phyloP scores from a whole-genome alignment of 2,888 invertebrate genomes.

The Parnassius orleans region DNA sequence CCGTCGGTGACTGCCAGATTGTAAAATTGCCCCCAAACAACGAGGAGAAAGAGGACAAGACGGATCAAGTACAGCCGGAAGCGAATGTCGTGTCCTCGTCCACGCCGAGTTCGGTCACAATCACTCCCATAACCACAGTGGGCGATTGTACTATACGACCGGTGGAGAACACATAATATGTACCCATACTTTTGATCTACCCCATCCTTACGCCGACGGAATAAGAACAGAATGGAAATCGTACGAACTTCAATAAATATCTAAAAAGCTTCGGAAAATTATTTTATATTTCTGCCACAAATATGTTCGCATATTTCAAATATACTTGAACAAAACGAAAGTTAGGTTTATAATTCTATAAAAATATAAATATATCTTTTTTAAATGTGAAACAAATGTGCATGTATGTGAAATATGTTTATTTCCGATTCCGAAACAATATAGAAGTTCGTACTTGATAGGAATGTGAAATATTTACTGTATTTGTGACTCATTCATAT shows the following conservation, averaged over 20 bases:
- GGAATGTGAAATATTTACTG: neutral
- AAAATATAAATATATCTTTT: neutral
- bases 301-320: neutral
- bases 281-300: neutral
- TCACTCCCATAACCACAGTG: conserved; percentile 71
- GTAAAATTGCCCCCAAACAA: conserved; percentile 64
- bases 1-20: conserved; percentile 77
- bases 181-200: conserved; percentile 44
- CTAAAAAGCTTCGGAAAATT: neutral
- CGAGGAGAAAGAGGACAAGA: conserved; percentile 57
- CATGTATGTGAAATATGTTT: too few species aligned
- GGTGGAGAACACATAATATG: conserved; percentile 65
- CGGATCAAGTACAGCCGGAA: conserved; percentile 45
- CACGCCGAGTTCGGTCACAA: conserved; percentile 65
- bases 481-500: neutral
- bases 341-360: neutral
- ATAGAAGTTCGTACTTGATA: conserved; percentile 7
- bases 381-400: neutral
- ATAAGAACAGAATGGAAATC: conserved; percentile 7
- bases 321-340: neutral
- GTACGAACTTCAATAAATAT: neutral
- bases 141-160: conserved; percentile 77
- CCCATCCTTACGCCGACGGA: conserved; percentile 40
- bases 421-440: neutral
- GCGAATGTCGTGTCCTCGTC: conserved; percentile 44